Conservation (phyloP, 2,888 invertebrate species). For the Monopis laevigella region DNA sequence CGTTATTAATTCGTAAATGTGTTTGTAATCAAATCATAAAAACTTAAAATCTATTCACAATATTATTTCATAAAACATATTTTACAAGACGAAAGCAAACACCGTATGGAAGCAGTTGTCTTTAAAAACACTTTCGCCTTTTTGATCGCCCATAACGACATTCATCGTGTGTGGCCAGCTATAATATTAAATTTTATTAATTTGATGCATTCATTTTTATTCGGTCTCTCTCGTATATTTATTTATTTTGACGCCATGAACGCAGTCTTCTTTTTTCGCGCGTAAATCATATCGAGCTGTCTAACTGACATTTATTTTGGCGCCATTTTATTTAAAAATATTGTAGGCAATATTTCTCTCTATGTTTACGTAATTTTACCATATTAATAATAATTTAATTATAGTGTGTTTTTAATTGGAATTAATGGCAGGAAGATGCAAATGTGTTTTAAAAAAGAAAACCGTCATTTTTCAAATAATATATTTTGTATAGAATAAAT, state of each 20-base stretch:
- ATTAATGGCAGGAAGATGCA: no score
- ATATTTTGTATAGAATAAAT: no score
- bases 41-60: no score
- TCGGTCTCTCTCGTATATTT: constrained; percentile 19
- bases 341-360: not conserved
- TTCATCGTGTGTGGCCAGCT: constrained; percentile 39
- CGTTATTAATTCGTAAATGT: no score
- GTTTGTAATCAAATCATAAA: no score
- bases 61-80: no score
- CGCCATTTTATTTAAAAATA: constrained; percentile 26
- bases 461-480: no score
- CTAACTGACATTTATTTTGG: constrained; percentile 47
- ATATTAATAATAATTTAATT: not conserved
- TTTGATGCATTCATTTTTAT: constrained; percentile 34
- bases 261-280: constrained; percentile 24
- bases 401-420: no score
- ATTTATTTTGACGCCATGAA: constrained; percentile 28
- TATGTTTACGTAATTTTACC: not conserved
- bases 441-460: no score
- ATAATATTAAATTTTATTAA: constrained; percentile 42
- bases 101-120: no score
- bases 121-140: no score
- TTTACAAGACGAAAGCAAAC: no score
- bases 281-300: constrained; percentile 42
- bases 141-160: not conserved